phyloP scores from a whole-genome alignment of 2,888 invertebrate species.

The Drosophila rubida region DNA sequence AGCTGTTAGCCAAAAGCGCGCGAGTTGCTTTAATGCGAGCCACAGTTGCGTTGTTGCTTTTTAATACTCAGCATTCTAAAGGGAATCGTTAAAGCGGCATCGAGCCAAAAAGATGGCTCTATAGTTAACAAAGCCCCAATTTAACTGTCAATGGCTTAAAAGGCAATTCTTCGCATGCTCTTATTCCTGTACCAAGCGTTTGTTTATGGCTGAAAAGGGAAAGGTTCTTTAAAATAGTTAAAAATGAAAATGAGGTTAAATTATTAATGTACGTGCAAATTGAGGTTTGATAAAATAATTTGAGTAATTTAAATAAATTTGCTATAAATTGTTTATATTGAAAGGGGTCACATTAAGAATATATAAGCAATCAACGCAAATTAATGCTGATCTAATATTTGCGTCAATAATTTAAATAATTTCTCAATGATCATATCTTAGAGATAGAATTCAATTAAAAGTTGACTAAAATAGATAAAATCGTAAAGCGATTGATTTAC shows the following conservation, averaged over 20 bases:
- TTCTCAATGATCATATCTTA: not conserved
- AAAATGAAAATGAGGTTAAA: not conserved
- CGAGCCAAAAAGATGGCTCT: conserved; percentile 10
- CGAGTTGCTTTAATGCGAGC: conserved; percentile 23
- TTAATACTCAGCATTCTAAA: conserved; percentile 24
- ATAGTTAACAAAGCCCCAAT: conserved; percentile 3
- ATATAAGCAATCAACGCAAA: not conserved
- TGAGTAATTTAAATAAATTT: not conserved
- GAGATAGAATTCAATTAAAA: not conserved
- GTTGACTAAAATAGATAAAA: not conserved
- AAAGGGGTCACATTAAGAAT: not conserved
- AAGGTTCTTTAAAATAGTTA: not conserved
- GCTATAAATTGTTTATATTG: not conserved
- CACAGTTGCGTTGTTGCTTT: conserved; percentile 15
- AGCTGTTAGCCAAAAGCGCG: conserved; percentile 46
- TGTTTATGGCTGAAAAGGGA: not conserved
- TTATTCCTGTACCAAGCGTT: not conserved
- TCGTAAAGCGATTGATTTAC: not conserved
- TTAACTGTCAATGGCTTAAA: not conserved
- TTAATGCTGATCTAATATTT: not conserved
- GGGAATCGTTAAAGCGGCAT: conserved; percentile 14
- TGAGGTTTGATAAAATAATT: not conserved
- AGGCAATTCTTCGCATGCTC: not conserved
- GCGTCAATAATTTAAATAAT: not conserved
- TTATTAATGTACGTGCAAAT: not conserved